Conservation (phyloP, 2,113 vertebrate genomes). For the Thermophis baileyi region DNA sequence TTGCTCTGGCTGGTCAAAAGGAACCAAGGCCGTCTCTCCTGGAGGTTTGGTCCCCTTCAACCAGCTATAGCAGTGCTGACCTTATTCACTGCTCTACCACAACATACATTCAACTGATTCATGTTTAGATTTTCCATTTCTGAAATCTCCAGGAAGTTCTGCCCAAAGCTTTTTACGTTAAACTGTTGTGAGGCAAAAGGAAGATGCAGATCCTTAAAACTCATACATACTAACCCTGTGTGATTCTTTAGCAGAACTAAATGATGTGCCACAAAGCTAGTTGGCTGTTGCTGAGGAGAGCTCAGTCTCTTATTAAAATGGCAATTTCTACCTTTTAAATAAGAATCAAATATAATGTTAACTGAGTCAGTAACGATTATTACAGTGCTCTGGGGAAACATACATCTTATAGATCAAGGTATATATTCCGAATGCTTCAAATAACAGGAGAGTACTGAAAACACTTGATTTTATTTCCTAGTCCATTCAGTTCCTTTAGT, state of each 20-base stretch:
- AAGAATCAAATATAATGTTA: not conserved
- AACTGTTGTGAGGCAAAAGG: not conserved
- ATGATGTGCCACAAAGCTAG: not conserved
- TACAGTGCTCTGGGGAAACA: not conserved
- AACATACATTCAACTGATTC: not conserved
- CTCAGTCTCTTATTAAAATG: not conserved
- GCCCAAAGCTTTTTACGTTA: not conserved
- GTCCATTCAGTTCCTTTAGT: not conserved
- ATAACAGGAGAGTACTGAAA: not conserved
- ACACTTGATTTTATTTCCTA: not conserved
- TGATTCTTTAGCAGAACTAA: not conserved
- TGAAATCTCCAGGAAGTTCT: not conserved
- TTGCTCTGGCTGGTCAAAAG: conserved; percentile 99
- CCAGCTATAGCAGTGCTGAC: conserved; percentile 91
- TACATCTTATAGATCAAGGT: not conserved
- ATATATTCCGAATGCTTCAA: not conserved
- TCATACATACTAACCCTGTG: not conserved
- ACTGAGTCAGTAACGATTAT: not conserved
- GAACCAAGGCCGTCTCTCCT: conserved; percentile 99
- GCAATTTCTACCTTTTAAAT: not conserved
- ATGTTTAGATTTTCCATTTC: not conserved
- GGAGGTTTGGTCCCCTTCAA: conserved; percentile 99
- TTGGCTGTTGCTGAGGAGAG: not conserved
- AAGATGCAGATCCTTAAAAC: not conserved
- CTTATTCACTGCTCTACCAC: not conserved